Evolutionary conservation across 2,888 invertebrate species (phyloP), one percentile per base, ranked within the genome.

Genomic region (Choristoneura rosaceana): DNA sequence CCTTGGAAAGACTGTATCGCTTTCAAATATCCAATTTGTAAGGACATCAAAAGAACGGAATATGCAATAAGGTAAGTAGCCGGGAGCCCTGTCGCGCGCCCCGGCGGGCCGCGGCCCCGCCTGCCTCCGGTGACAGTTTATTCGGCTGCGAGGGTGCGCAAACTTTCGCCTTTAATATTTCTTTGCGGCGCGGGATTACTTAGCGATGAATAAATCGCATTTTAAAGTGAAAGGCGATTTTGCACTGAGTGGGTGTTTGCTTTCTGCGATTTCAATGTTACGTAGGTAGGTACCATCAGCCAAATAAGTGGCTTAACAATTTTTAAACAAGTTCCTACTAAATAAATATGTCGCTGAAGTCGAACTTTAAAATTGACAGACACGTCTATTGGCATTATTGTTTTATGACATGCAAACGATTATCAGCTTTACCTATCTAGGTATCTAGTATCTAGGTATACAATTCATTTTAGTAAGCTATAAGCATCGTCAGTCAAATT

Each of bases 111-210:
- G 59, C 25, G 25, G 62, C 58, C 25, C 62, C 45, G 70, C 55
- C 58, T 50, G 70, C 55, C 58, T 77, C 77, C 77, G 74, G 65
- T 69, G 69, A 69, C 78, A 78, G 75, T 84, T 81, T 78, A 81
- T 81, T 77, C 76, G 75, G 76, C 67, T 33, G 69, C 75, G 77
- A 81, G 82, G 81, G 82, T 73, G 81, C 73, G 82, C 82, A 83
- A 87, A 86, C 84, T 87, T 86, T 84, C 81, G 79, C 81, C 81
- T 83, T 82, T 81, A 85, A 85, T 80, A 88, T 83, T 87, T 85
- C 83, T 84, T 85, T 82, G 79, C 74, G 74, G 79, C 74, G 73
- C 77, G 78, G 80, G 81, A 86, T 85, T 84, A 87, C 83, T 85
- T 81, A 82, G 80, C 80, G 82, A 82, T 84, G 84, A 87, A 87